These are phyloP conservation scores for Ostrea denselamellosa DNA, from an alignment of 1,140 invertebrate species.

Conservation along the genomic window DNA sequence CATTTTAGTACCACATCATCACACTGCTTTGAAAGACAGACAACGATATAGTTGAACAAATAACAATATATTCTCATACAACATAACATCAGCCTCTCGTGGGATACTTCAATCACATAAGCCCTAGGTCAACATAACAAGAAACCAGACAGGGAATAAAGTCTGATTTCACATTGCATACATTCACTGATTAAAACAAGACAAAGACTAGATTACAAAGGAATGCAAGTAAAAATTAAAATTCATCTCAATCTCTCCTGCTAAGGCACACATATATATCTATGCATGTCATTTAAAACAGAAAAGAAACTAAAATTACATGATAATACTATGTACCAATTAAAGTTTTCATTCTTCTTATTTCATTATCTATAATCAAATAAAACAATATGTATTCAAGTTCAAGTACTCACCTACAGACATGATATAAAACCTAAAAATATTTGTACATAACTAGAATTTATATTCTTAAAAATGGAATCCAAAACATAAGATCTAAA, in stretches of 20 bases:
- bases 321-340: neutral
- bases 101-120: conserved; percentile 5
- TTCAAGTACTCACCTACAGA: no score
- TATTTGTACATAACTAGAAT: no score
- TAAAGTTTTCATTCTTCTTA: no score
- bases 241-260: neutral
- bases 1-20: neutral
- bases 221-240: conserved; percentile 21
- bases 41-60: neutral
- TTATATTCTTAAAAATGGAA: no score
- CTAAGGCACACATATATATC: neutral
- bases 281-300: neutral
- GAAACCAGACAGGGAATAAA: neutral
- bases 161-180: neutral
- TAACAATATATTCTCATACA: neutral
- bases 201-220: neutral
- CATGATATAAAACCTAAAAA: no score
- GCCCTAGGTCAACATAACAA: neutral
- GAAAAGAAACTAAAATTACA: neutral
- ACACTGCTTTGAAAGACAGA: conserved; percentile 17
- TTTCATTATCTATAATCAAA: no score
- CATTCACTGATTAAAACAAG: neutral
- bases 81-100: neutral
- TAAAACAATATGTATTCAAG: no score
- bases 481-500: no score